Evolutionary conservation across 2,113 vertebrate species (phyloP).

Genomic region (Oophaga pumilio): DNA sequence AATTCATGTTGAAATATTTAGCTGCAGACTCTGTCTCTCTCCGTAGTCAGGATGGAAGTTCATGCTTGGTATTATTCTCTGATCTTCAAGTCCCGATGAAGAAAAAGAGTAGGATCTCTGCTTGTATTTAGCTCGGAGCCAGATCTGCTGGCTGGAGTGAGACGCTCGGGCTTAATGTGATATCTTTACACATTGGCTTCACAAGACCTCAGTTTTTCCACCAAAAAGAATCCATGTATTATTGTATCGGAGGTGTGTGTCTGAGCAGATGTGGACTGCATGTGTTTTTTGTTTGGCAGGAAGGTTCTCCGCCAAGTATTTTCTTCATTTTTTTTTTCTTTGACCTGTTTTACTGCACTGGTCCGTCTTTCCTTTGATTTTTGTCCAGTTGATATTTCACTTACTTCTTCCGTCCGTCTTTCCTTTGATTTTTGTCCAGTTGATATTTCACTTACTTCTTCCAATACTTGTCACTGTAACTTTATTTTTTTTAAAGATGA

Average conservation of each 20-base stretch:
- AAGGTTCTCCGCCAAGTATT: neutral
- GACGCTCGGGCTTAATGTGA: constrained; percentile 51
- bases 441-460: neutral
- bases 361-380: constrained; percentile 10
- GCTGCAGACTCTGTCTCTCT: constrained; percentile 5
- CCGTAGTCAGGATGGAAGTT: constrained; percentile 42
- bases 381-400: neutral
- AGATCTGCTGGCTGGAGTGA: constrained; percentile 70
- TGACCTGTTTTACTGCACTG: neutral
- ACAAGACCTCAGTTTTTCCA: constrained; percentile 41
- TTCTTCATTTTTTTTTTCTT: neutral
- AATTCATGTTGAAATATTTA: constrained; percentile 61
- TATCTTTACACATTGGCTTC: constrained; percentile 54
- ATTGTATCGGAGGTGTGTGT: constrained; percentile 4
- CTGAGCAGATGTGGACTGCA: constrained; percentile 49
- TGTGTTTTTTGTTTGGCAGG: constrained; percentile 27
- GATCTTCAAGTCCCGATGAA: constrained; percentile 62
- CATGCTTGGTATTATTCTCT: constrained; percentile 61
- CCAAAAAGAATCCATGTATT: neutral
- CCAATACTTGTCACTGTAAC: neutral
- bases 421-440: constrained; percentile 3
- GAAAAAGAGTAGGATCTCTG: constrained; percentile 59
- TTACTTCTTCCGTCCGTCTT: no score
- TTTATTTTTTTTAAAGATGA: neutral
- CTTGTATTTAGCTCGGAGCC: constrained; percentile 69